These are phyloP conservation scores for Bufo gargarizans DNA, from an alignment of 2,113 vertebrate genomes.

Conservation along the genomic window DNA sequence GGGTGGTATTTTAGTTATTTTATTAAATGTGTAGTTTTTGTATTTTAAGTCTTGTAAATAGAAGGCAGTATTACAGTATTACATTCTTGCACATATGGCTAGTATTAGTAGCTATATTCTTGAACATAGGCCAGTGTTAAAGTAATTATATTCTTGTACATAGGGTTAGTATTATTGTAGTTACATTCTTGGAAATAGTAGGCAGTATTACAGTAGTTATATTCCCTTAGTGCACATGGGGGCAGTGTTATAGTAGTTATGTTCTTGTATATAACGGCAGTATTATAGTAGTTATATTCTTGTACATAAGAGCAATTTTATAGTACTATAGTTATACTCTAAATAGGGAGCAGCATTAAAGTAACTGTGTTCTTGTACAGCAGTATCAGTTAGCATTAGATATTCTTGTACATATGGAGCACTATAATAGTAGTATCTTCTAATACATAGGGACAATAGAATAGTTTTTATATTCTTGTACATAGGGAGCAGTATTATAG, in stretches of 20 bases:
- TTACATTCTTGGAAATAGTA: not conserved
- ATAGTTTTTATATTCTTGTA: not conserved
- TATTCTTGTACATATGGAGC: not conserved
- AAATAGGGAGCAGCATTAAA: not conserved
- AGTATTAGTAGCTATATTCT: not conserved
- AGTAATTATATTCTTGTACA: no score
- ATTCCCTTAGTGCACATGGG: not conserved
- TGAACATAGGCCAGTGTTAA: not conserved
- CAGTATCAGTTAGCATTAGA: not conserved
- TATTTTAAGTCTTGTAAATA: no score
- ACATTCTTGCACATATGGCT: not conserved
- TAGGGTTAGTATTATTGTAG: no score
- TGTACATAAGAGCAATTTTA: no score
- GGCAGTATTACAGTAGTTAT: not conserved
- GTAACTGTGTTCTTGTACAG: not conserved
- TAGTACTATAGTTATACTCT: not conserved
- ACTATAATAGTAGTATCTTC: not conserved
- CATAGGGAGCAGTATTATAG: not conserved
- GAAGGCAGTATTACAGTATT: not conserved
- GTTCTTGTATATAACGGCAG: no score
- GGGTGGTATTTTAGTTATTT: not conserved
- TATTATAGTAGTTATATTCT: no score
- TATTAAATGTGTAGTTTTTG: no score
- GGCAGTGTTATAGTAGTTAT: no score
- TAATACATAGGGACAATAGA: not conserved